phyloP scores from a whole-genome alignment of 2,888 invertebrate genomes.

The Stenoptilia bipunctidactyla region DNA sequence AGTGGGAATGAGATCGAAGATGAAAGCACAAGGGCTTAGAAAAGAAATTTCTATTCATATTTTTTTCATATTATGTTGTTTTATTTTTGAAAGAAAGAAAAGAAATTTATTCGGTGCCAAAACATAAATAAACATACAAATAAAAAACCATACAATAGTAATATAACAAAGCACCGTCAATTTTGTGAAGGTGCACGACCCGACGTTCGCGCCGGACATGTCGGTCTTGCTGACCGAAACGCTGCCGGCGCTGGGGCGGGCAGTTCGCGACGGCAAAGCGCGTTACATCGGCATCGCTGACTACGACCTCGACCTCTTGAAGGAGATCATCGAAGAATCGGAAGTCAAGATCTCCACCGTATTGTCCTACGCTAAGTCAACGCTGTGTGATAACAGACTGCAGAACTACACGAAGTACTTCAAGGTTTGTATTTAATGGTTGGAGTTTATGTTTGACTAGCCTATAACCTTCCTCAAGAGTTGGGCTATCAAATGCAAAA shows the following conservation, averaged over 20 bases:
- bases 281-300: slow-evolving; percentile 89
- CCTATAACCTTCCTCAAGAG: too few species aligned
- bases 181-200: slow-evolving; percentile 86
- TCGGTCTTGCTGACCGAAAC: slow-evolving; percentile 87
- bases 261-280: slow-evolving; percentile 80
- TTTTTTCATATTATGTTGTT: too few species aligned
- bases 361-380: slow-evolving; percentile 84
- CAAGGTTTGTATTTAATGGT: slow-evolving; percentile 77
- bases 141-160: too few species aligned
- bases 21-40: too few species aligned
- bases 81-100: too few species aligned
- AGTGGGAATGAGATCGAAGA: too few species aligned
- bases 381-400: slow-evolving; percentile 84
- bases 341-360: slow-evolving; percentile 77
- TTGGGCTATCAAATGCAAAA: too few species aligned
- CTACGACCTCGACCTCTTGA: slow-evolving; percentile 83
- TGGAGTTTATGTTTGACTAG: too few species aligned
- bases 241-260: slow-evolving; percentile 82
- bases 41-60: too few species aligned
- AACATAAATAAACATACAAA: too few species aligned
- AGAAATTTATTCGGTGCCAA: too few species aligned
- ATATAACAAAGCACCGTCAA: too few species aligned
- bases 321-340: slow-evolving; percentile 78
- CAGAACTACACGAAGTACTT: slow-evolving; percentile 81
- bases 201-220: slow-evolving; percentile 85